Percentiles rank a stretch among this genome's conserved stretches.
Conservation (phyloP, 2,113 vertebrate genomes). For the Tricholaema leucomelas region DNA sequence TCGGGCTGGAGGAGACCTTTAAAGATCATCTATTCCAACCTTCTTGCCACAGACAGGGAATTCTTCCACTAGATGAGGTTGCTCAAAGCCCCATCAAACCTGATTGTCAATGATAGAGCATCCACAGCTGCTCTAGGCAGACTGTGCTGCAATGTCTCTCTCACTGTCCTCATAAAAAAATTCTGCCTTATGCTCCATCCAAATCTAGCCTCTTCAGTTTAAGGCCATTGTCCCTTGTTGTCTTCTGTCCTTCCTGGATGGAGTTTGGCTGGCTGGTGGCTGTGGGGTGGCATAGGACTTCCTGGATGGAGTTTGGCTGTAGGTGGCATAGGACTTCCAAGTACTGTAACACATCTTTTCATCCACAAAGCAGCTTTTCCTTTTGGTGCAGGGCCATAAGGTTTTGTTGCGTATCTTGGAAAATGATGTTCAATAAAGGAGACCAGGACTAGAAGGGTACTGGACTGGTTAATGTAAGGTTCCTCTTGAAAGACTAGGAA, state of each 20-base stretch:
- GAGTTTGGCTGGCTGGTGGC: neutral
- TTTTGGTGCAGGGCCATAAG: fast-evolving
- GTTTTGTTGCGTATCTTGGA: neutral
- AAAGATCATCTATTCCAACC: neutral
- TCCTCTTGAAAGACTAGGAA: neutral
- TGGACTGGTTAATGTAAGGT: neutral
- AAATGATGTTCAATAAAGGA: neutral
- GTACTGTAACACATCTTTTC: neutral
- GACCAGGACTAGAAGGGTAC: neutral
- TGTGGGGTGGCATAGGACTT: neutral
- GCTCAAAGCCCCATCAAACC: fast-evolving
- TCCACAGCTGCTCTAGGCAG: neutral
- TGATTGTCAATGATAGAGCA: fast-evolving
- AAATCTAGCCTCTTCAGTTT: neutral
- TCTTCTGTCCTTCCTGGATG: neutral
- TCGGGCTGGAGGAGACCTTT: neutral
- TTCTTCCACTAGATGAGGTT: neutral
- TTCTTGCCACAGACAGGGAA: fast-evolving
- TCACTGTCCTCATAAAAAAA: neutral
- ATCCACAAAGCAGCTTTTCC: neutral
- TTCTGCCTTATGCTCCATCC: neutral
- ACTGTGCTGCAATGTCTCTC: neutral
- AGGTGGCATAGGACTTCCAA: neutral
- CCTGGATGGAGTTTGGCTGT: neutral
- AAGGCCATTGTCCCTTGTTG: neutral